Evolutionary conservation across 2,113 vertebrate species (phyloP), one percentile per base, ranked within the genome.

Genomic region (Globicephala melas): DNA sequence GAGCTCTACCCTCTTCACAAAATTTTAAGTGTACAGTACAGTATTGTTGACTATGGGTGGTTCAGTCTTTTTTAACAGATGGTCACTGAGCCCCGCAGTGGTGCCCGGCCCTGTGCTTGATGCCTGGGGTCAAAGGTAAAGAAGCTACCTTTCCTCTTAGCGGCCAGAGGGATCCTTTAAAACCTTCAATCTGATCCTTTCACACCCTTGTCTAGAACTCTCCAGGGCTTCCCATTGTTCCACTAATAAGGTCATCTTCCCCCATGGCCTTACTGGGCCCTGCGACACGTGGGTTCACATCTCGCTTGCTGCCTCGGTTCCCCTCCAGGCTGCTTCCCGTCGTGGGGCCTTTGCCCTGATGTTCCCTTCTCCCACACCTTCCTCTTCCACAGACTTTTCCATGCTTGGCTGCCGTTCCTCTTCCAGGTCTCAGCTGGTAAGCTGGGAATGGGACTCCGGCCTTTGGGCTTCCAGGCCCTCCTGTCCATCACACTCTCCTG

Each of bases 101-200:
- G 88, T 73, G 63, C 67, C 38, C 0, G 14, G 25, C 44, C 25
- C 55, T 84, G 36, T 60, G 70, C 71, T 91, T 62, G 58, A 47
- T 95, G 96, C 77, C 63, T 84, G 38, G 86, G 89, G 74, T 96
- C 74, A 79, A 63, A 79, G 90, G 70, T 91, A 31, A 81, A 92
- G 96, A 92, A 68, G 47, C 38, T 67, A 26, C 47, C 25, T 53
- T 44, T 65, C 63, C 44, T 73, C 28, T 60, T 50, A 86, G 83
- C 53, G 62, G 26, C 58, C 91, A 79, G 38, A 70, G 83, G 76
- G 41, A 76, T 58, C 44, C 62, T 88, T 63, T 18, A 26, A 55
- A 26, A n/a, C 88, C 36, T 70, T 63, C 7, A 33, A 6, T 65
- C 79, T 63, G 38, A 33, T 9, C 41, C 55, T 73, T n/a, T 84